phyloP scores from a whole-genome alignment of 2,888 invertebrate genomes.

The Rhamnusium bicolor region DNA sequence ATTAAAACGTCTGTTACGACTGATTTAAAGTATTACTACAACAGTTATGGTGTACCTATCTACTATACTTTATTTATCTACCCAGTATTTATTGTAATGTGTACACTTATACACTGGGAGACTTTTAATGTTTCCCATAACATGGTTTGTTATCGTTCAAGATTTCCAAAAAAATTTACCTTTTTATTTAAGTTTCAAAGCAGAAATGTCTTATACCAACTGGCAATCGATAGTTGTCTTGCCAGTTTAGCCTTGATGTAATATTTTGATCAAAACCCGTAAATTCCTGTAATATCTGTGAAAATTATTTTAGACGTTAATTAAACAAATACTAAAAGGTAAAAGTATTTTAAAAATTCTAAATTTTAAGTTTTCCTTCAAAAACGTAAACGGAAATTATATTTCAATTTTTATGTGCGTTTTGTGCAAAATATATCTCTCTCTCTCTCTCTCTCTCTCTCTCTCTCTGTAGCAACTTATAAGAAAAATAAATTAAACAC shows the following conservation, averaged over 20 bases:
- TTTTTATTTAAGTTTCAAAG: neutral
- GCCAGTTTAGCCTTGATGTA: neutral
- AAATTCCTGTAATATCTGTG: too few relatives aligned
- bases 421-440: too few relatives aligned
- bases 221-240: neutral
- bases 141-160: neutral
- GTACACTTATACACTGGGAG: neutral
- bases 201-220: neutral
- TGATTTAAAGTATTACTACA: conserved; percentile 29
- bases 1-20: conserved; percentile 26
- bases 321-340: too few relatives aligned
- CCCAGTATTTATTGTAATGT: conserved; percentile 14
- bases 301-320: too few relatives aligned
- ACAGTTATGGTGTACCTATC: conserved; percentile 23
- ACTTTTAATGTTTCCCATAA: conserved; percentile 6
- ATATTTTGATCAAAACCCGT: too few relatives aligned
- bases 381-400: too few relatives aligned
- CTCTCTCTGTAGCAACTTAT: too few relatives aligned
- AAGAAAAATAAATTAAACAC: too few relatives aligned
- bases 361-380: too few relatives aligned
- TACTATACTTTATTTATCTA: conserved; percentile 7
- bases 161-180: neutral
- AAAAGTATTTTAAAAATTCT: too few relatives aligned
- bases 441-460: too few relatives aligned
- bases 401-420: too few relatives aligned